A percentile compares a stretch with the other conserved stretches of the same genome.
These are phyloP conservation scores for Eupithecia exiguata DNA, from an alignment of 2,888 invertebrate genomes.

Conservation along the genomic window DNA sequence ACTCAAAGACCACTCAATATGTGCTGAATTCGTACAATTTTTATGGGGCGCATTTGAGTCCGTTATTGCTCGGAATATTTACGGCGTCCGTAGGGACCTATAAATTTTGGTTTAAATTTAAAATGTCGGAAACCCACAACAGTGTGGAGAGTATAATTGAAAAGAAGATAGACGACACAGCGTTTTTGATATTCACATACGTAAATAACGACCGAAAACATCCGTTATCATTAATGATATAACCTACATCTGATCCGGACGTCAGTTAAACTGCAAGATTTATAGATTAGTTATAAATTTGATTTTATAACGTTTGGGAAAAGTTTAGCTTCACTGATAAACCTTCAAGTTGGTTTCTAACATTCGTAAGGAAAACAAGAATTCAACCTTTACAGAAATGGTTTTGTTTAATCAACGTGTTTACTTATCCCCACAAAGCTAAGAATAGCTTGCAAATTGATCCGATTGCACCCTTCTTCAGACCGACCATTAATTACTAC, in stretches of 20 bases:
- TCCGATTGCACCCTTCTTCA: conserved; percentile 75
- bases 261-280: neutral
- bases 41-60: conserved; percentile 69
- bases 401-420: conserved; percentile 62
- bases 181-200: conserved; percentile 9
- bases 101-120: conserved; percentile 67
- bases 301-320: neutral
- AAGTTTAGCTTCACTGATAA: neutral
- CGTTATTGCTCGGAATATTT: conserved; percentile 75
- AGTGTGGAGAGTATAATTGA: conserved; percentile 30
- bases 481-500: conserved; percentile 79
- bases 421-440: conserved; percentile 60
- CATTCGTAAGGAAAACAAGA: conserved; percentile 5
- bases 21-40: conserved; percentile 79
- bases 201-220: neutral
- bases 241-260: neutral
- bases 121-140: conserved; percentile 52
- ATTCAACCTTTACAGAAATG: conserved; percentile 36
- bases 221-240: conserved; percentile 2
- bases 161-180: conserved; percentile 12
- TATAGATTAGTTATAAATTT: neutral
- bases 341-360: neutral
- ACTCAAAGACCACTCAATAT: conserved; percentile 76
- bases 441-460: conserved; percentile 77
- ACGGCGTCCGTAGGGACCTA: conserved; percentile 66